Conservation (phyloP, 2,113 vertebrate genomes). For the Corydoras sp. region DNA sequence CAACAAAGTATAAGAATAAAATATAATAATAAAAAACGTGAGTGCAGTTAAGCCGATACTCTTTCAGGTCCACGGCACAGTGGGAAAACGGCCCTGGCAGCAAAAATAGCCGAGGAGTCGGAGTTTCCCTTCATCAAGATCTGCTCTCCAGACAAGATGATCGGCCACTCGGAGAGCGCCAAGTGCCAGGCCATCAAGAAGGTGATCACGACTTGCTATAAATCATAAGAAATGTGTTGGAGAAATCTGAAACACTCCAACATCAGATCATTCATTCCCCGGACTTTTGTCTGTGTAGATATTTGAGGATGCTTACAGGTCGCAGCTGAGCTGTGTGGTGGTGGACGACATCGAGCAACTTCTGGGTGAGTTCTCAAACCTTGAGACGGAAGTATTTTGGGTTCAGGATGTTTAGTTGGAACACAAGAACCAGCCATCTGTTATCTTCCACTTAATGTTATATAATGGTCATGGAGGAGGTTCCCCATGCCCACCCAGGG, state of each 20-base stretch:
- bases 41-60: background rate
- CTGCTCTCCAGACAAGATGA: conserved; percentile 98
- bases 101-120: conserved; percentile 90
- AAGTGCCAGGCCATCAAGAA: conserved; percentile 98
- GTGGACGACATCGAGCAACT: conserved; percentile 94
- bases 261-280: background rate
- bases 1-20: too few relatives aligned
- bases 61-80: conserved; percentile 85
- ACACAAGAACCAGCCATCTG: too few relatives aligned
- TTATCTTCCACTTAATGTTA: too few relatives aligned
- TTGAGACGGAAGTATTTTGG: background rate
- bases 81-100: conserved; percentile 89
- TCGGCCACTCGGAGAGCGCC: conserved; percentile 90
- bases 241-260: background rate
- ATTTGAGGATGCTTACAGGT: conserved; percentile 97
- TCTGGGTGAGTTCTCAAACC: conserved; percentile 69
- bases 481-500: too few relatives aligned
- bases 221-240: background rate
- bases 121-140: conserved; percentile 99
- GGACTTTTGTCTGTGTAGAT: conserved; percentile 62
- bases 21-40: too few relatives aligned
- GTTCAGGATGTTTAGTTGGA: too few relatives aligned
- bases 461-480: too few relatives aligned
- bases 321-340: conserved; percentile 93
- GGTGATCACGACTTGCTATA: conserved; percentile 54